These are phyloP conservation scores for Siderastrea siderea DNA, from an alignment of 92 coral and sea anemone species.

Conservation along the genomic window DNA sequence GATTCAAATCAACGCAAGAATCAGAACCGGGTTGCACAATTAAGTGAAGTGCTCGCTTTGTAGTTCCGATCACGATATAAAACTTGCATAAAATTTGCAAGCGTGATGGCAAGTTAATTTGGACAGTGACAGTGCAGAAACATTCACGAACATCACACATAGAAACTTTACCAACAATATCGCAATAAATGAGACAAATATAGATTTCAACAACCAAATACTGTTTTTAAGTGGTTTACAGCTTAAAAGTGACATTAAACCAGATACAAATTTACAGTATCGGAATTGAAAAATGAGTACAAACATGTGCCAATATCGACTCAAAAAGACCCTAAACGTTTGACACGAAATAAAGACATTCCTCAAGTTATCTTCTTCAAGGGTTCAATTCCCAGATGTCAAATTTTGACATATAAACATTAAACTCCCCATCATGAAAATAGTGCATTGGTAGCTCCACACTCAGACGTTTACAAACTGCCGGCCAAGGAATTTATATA, in stretches of 20 bases:
- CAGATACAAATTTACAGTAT: background rate
- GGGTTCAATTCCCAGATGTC: background rate
- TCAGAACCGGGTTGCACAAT: too few species aligned
- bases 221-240: background rate
- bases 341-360: background rate
- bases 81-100: background rate
- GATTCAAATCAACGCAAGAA: too few species aligned
- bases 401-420: background rate
- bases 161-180: background rate
- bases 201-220: too few species aligned
- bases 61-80: too few species aligned
- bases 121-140: slow-evolving; percentile 13
- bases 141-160: background rate
- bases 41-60: background rate
- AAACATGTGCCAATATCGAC: slow-evolving; percentile 11
- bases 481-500: background rate
- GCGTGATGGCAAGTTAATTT: background rate
- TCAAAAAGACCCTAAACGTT: background rate
- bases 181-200: background rate
- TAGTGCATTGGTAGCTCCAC: too few species aligned
- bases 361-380: background rate
- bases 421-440: background rate
- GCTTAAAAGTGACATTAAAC: background rate
- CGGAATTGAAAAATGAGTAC: background rate
- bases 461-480: background rate